Conservation (phyloP, 2,888 invertebrate species). For the Ischnura elegans region DNA sequence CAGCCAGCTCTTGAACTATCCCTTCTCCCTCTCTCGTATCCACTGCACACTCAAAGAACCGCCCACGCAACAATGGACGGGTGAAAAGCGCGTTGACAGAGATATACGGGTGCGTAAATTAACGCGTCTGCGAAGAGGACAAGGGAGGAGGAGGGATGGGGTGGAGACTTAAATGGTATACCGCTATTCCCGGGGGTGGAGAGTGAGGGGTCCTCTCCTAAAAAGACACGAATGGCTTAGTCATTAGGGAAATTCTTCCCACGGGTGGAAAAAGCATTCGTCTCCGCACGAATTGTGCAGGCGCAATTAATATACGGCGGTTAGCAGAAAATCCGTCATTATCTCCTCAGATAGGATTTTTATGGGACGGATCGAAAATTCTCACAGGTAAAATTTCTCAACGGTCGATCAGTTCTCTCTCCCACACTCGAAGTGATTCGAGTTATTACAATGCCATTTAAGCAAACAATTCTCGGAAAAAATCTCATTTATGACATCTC, state of each 20-base stretch:
- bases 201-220: background rate
- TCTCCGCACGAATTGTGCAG: background rate
- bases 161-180: background rate
- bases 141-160: background rate
- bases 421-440: too few species aligned
- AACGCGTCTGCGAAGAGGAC: background rate
- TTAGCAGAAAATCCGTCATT: too few species aligned
- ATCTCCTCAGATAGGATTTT: too few species aligned
- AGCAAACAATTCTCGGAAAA: too few species aligned
- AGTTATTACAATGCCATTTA: too few species aligned
- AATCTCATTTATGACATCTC: too few species aligned
- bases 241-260: background rate
- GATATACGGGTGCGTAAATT: constrained; percentile 12
- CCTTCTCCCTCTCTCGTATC: background rate
- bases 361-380: too few species aligned
- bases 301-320: background rate
- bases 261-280: background rate
- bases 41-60: background rate
- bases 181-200: background rate
- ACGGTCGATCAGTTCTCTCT: too few species aligned
- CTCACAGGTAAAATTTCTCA: too few species aligned
- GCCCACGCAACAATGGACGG: constrained; percentile 59
- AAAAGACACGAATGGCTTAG: background rate
- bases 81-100: constrained; percentile 6
- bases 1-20: background rate